phyloP scores from a whole-genome alignment of 2,113 vertebrate species.

The Perca fluviatilis region DNA sequence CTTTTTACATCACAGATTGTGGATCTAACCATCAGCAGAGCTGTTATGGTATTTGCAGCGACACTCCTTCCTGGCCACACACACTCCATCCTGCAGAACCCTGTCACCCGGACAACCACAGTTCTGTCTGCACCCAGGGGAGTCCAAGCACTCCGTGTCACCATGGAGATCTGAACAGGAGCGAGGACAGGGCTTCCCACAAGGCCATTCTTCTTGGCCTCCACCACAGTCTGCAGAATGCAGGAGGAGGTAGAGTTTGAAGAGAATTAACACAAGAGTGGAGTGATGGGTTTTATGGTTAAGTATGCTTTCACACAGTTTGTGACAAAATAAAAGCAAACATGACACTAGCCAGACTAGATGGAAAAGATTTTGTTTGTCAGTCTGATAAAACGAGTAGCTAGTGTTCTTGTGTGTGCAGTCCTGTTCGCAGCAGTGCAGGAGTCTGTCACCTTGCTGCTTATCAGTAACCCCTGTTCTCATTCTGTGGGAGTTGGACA shows the following conservation, averaged over 20 bases:
- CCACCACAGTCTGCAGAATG: slow-evolving; percentile 85
- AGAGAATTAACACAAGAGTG: background rate
- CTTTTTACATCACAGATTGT: background rate
- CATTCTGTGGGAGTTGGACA: background rate
- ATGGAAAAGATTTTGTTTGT: background rate
- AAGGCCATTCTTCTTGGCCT: slow-evolving; percentile 83
- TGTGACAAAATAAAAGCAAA: background rate
- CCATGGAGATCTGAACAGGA: slow-evolving; percentile 89
- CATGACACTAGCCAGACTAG: background rate
- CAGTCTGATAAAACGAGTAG: background rate
- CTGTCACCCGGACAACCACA: slow-evolving; percentile 86
- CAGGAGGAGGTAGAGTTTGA: background rate
- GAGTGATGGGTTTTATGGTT: background rate
- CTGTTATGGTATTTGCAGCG: slow-evolving; percentile 86
- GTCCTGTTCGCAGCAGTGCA: background rate
- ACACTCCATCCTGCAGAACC: slow-evolving; percentile 87
- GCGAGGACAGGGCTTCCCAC: slow-evolving; percentile 87
- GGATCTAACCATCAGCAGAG: slow-evolving; percentile 74
- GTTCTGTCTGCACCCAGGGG: slow-evolving; percentile 74
- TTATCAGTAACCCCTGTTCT: background rate
- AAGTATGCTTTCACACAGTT: background rate
- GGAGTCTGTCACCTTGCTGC: background rate
- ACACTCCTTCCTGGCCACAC: slow-evolving; percentile 82
- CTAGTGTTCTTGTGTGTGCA: background rate
- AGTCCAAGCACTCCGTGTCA: slow-evolving; percentile 81